Evolutionary conservation across 2,797 vertebrate species (phyloP).

Genomic region (Sylvia borin): DNA sequence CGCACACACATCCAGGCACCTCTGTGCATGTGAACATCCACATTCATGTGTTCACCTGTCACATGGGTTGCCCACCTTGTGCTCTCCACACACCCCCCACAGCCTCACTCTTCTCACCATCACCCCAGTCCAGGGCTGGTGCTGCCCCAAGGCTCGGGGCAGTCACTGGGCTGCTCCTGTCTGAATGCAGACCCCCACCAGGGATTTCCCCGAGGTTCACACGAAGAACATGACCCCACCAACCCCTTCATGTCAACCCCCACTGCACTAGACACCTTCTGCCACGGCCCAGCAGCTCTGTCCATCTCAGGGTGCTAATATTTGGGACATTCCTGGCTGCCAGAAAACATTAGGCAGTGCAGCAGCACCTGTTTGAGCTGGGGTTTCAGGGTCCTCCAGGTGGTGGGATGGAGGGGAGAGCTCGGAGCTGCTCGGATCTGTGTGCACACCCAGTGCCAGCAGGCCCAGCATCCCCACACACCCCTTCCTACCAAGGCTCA

Average conservation of each 20-base stretch:
- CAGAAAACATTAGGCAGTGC: neutral
- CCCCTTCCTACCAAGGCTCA: neutral
- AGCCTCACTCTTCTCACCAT: neutral
- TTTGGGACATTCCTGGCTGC: neutral
- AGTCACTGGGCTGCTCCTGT: neutral
- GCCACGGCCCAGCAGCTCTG: neutral
- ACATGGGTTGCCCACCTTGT: rapidly evolving
- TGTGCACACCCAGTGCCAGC: rapidly evolving
- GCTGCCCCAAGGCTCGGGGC: neutral
- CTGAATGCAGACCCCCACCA: neutral
- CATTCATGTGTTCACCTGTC: rapidly evolving
- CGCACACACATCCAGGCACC: neutral
- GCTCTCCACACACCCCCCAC: rapidly evolving
- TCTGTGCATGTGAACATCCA: neutral
- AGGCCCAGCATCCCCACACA: neutral
- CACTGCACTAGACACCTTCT: neutral
- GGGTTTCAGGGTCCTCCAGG: neutral
- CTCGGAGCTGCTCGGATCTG: rapidly evolving
- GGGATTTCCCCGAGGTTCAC: neutral
- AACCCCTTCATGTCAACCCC: rapidly evolving
- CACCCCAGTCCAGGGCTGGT: neutral
- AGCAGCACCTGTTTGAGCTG: neutral
- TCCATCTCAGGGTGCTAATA: neutral
- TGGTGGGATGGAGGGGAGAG: neutral
- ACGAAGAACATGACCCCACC: neutral